Conservation (phyloP, 1,140 invertebrate genomes). For the Drosophila jambulina region DNA sequence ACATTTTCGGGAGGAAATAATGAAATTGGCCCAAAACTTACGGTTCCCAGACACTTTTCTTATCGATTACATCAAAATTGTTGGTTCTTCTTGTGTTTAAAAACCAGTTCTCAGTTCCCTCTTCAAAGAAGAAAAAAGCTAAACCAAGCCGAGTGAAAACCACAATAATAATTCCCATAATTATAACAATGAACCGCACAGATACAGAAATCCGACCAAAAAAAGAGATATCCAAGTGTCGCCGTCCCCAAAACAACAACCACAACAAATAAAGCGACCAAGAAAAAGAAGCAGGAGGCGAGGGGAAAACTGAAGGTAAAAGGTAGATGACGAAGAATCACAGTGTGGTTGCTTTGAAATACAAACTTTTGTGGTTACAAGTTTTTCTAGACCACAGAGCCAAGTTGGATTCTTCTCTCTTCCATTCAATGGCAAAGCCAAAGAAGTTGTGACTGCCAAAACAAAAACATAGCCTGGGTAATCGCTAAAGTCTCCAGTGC, state of each 20-base stretch:
- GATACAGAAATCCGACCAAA: conserved; percentile 55
- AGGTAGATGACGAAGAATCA: conserved; percentile 36
- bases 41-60: conserved; percentile 55
- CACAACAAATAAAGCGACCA: conserved; percentile 31
- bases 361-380: conserved; percentile 82
- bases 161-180: conserved; percentile 83
- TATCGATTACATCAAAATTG: conserved; percentile 62
- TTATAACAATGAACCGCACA: conserved; percentile 75
- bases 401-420: conserved; percentile 29
- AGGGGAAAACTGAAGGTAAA: conserved; percentile 27
- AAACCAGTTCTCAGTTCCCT: conserved; percentile 51
- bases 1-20: conserved; percentile 36
- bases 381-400: conserved; percentile 76
- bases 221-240: conserved; percentile 77
- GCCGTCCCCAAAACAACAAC: conserved; percentile 50
- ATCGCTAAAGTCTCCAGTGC: background rate
- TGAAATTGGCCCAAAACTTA: conserved; percentile 2
- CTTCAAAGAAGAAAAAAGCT: conserved; percentile 42
- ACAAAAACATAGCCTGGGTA: conserved; percentile 43
- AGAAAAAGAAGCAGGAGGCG: conserved; percentile 12
- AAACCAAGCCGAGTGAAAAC: conserved; percentile 72
- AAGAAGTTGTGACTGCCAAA: conserved; percentile 65
- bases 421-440: conserved; percentile 54
- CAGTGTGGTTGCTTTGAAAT: conserved; percentile 73
- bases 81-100: conserved; percentile 28